phyloP scores from a whole-genome alignment of 2,888 invertebrate genomes.

The Lasioglossum marginatum region DNA sequence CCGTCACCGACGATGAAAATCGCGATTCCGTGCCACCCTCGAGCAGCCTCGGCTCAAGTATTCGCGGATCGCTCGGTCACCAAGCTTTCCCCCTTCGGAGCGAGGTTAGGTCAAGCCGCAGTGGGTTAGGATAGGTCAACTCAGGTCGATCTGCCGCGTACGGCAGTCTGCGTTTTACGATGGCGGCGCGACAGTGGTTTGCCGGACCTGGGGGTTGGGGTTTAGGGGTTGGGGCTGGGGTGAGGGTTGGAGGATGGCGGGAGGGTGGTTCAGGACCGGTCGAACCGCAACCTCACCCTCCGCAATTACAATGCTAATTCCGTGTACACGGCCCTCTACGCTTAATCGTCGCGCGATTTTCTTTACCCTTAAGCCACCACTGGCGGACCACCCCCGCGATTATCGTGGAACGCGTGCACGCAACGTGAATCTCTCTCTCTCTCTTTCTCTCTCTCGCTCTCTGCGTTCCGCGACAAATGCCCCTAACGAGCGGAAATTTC shows the following conservation, averaged over 20 bases:
- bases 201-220: background rate
- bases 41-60: conserved; percentile 30
- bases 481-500: conserved; percentile 56
- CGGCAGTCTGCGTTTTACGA: conserved; percentile 67
- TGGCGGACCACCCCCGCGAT: conserved; percentile 36
- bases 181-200: conserved; percentile 54
- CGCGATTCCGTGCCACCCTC: conserved; percentile 33
- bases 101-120: conserved; percentile 58
- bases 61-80: conserved; percentile 56
- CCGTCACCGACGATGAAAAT: conserved; percentile 41
- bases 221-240: background rate
- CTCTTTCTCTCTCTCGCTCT: background rate
- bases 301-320: conserved; percentile 73
- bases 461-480: conserved; percentile 42
- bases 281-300: conserved; percentile 66
- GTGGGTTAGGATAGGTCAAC: conserved; percentile 66
- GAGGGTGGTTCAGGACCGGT: conserved; percentile 42
- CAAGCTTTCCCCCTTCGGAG: conserved; percentile 48
- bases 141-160: conserved; percentile 66
- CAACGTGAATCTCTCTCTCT: conserved; percentile 27
- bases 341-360: conserved; percentile 69
- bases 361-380: conserved; percentile 50
- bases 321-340: conserved; percentile 57
- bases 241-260: background rate
- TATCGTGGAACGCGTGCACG: conserved; percentile 49